These are phyloP conservation scores for Andrena minutula DNA, from an alignment of 2,888 invertebrate species.

Conservation along the genomic window DNA sequence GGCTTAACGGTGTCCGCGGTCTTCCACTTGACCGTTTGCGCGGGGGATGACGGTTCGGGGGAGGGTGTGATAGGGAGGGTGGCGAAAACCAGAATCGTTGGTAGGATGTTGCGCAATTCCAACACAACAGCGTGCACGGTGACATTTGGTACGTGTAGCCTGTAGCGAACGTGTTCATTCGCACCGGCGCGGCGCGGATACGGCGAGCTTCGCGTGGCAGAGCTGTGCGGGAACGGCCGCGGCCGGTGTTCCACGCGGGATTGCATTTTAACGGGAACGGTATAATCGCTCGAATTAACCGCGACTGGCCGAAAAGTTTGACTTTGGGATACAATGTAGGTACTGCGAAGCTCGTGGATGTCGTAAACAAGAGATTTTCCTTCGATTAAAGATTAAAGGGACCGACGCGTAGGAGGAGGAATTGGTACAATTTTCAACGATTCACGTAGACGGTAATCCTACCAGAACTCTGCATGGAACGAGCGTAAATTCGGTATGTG, in stretches of 20 bases:
- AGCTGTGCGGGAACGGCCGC: constrained; percentile 20
- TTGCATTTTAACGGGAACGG: constrained; percentile 48
- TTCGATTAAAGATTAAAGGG: constrained; percentile 52
- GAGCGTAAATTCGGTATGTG: constrained; percentile 68
- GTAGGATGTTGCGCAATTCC: constrained; percentile 70
- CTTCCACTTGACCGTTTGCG: constrained; percentile 60
- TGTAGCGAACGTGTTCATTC: constrained; percentile 68
- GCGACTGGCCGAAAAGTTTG: constrained; percentile 27
- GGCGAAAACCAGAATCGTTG: constrained; percentile 51
- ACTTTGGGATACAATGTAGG: not conserved
- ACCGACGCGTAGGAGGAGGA: constrained; percentile 9
- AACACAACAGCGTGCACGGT: constrained; percentile 60
- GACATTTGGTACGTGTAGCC: constrained; percentile 74
- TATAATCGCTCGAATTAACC: constrained; percentile 54
- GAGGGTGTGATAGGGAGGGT: not conserved
- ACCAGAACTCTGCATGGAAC: constrained; percentile 43
- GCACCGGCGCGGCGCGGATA: constrained; percentile 66
- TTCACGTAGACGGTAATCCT: constrained; percentile 45
- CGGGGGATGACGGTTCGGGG: not conserved
- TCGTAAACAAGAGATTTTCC: constrained; percentile 45
- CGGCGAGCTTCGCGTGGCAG: constrained; percentile 41
- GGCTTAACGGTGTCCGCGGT: constrained; percentile 66
- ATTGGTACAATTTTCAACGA: constrained; percentile 51
- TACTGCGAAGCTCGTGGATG: constrained; percentile 11
- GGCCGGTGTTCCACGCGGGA: constrained; percentile 46